phyloP scores from a whole-genome alignment of 1,140 invertebrate species.

The Drosophila burlai region DNA sequence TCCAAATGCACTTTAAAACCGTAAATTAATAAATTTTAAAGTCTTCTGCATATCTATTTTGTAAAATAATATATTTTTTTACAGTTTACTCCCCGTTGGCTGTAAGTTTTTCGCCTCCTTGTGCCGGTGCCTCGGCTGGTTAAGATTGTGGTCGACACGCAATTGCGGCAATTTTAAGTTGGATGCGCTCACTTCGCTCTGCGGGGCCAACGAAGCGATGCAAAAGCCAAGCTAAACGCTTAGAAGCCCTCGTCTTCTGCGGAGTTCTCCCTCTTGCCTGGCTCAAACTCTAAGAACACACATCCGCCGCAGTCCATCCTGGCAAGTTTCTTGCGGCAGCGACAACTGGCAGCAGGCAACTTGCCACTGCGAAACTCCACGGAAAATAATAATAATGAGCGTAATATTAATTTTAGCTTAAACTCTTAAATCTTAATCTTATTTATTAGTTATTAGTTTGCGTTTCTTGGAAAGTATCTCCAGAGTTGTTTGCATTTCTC shows the following conservation, averaged over 20 bases:
- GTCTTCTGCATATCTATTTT: no score
- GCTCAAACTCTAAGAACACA: conserved; percentile 33
- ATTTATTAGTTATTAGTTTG: background rate
- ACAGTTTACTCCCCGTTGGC: conserved; percentile 31
- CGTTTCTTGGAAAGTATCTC: background rate
- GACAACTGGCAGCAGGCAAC: conserved; percentile 39
- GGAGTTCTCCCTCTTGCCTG: background rate
- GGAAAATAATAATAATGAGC: background rate
- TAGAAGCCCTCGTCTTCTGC: conserved; percentile 28
- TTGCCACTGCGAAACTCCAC: conserved; percentile 16
- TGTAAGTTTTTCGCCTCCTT: conserved; percentile 56
- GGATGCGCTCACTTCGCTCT: conserved; percentile 55
- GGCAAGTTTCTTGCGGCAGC: conserved; percentile 63
- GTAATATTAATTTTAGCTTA: no score
- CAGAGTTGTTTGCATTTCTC: no score
- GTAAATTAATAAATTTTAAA: no score
- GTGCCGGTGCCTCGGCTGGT: conserved; percentile 45
- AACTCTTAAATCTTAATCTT: no score
- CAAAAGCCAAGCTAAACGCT: conserved; percentile 63
- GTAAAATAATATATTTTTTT: background rate
- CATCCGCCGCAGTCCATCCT: conserved; percentile 78
- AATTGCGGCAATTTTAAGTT: conserved; percentile 81
- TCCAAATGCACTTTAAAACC: no score
- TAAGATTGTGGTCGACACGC: conserved; percentile 81
- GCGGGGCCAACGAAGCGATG: conserved; percentile 25